Percentiles rank a stretch among this genome's conserved stretches.
Conservation (phyloP, 2,797 vertebrate species). For the Delichon dasypus region DNA sequence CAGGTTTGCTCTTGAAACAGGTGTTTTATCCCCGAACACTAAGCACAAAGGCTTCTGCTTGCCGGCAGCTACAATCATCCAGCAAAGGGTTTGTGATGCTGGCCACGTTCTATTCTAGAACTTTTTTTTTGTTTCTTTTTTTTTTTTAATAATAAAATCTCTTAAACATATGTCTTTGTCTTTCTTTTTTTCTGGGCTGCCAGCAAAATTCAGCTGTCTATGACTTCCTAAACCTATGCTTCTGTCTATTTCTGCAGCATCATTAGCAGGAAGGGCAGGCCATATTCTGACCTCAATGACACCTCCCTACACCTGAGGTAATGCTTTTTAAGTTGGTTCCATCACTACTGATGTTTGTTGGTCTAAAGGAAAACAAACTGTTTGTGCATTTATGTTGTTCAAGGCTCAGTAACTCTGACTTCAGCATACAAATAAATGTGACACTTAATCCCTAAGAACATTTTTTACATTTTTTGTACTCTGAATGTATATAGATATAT, state of each 20-base stretch:
- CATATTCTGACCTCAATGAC: conserved; percentile 24
- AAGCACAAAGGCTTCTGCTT: background rate
- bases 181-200: background rate
- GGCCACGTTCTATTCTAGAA: background rate
- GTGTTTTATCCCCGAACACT: background rate
- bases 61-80: background rate
- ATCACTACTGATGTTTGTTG: background rate
- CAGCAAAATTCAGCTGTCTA: background rate
- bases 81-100: background rate
- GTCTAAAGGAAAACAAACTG: background rate
- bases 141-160: background rate
- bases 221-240: background rate
- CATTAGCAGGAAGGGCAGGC: conserved; percentile 37
- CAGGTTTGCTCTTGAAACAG: background rate
- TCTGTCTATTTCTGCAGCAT: conserved; percentile 50
- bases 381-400: background rate
- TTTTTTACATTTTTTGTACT: background rate
- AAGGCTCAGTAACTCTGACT: background rate
- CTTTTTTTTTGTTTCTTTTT: accelerated
- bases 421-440: background rate
- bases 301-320: conserved; percentile 16
- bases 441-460: background rate
- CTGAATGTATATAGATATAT: background rate
- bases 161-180: background rate
- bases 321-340: background rate